A percentile compares a stretch with the other conserved stretches of the same genome.
Evolutionary conservation across 1,140 invertebrate genomes (phyloP).

Genomic region (Portunus trituberculatus): DNA sequence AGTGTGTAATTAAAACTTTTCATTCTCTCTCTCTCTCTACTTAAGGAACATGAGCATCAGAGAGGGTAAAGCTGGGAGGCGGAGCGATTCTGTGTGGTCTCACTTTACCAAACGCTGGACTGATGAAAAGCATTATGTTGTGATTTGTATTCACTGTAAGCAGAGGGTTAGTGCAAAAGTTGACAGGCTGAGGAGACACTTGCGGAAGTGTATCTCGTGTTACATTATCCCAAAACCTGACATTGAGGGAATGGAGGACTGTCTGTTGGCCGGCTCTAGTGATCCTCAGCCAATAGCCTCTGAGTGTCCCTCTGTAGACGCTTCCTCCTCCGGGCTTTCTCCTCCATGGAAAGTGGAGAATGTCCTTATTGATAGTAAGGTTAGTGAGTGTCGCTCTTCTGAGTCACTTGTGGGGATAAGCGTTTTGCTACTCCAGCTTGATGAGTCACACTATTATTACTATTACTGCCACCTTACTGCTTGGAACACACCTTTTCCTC

Average conservation of each 20-base stretch:
- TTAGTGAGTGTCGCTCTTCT: slow-evolving; percentile 69
- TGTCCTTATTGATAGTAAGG: slow-evolving; percentile 74
- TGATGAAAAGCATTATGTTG: slow-evolving; percentile 71
- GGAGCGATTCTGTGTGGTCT: slow-evolving; percentile 72
- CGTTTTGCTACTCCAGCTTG: slow-evolving; percentile 66
- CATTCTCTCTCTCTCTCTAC: slow-evolving; percentile 54
- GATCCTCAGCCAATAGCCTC: slow-evolving; percentile 63
- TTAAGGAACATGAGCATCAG: slow-evolving; percentile 73
- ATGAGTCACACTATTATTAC: slow-evolving; percentile 60
- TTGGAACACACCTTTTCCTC: slow-evolving; percentile 68
- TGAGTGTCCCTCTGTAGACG: slow-evolving; percentile 65
- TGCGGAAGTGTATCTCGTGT: slow-evolving; percentile 70
- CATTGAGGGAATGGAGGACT: slow-evolving; percentile 69
- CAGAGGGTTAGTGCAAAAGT: slow-evolving; percentile 73
- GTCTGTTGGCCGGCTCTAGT: slow-evolving; percentile 64
- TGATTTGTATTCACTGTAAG: slow-evolving; percentile 73
- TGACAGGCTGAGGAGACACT: slow-evolving; percentile 72
- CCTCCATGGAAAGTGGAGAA: slow-evolving; percentile 72
- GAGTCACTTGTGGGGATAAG: slow-evolving; percentile 68
- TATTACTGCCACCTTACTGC: slow-evolving; percentile 59
- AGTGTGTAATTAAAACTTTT: slow-evolving; percentile 59
- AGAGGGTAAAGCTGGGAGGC: slow-evolving; percentile 73
- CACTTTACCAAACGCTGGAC: slow-evolving; percentile 74
- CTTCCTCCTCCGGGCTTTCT: slow-evolving; percentile 70
- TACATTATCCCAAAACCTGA: slow-evolving; percentile 61